Conservation (phyloP, 2,888 invertebrate genomes). For the Trimorus sp. region DNA sequence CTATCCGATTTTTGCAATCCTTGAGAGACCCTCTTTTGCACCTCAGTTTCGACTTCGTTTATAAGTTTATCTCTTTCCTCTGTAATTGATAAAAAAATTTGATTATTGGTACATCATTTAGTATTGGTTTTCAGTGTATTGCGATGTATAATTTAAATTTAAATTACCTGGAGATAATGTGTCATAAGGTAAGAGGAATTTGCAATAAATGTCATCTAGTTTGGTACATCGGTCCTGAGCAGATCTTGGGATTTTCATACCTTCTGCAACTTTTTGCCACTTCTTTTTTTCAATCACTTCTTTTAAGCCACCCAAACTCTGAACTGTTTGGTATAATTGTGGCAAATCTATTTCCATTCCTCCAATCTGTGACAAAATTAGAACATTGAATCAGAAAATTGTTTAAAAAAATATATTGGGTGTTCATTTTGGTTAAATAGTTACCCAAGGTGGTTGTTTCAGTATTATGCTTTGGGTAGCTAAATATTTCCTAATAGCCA, state of each 20-base stretch:
- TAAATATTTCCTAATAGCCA: conserved; percentile 91
- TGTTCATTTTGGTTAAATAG: neutral
- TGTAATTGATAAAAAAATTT: conserved; percentile 71
- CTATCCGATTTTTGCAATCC: conserved; percentile 80
- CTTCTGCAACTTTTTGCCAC: conserved; percentile 93
- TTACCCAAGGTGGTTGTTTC: conserved; percentile 90
- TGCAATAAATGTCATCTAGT: conserved; percentile 94
- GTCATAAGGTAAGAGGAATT: conserved; percentile 94
- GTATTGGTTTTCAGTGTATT: neutral
- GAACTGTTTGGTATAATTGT: conserved; percentile 92
- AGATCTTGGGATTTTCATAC: conserved; percentile 91
- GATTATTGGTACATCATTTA: neutral
- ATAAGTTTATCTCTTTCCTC: conserved; percentile 89
- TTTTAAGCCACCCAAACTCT: conserved; percentile 92
- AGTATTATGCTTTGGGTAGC: conserved; percentile 89
- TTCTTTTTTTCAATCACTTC: conserved; percentile 93
- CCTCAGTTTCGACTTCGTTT: conserved; percentile 88
- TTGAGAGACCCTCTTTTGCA: conserved; percentile 86
- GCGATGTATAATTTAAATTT: too few relatives aligned
- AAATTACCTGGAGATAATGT: conserved; percentile 88
- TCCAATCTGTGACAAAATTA: conserved; percentile 85
- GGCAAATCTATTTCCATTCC: conserved; percentile 96
- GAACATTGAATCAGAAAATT: neutral
- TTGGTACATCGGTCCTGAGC: conserved; percentile 91
- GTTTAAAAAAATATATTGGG: too few relatives aligned